Conservation (phyloP, 2,113 vertebrate genomes). For the Mungos mungo region DNA sequence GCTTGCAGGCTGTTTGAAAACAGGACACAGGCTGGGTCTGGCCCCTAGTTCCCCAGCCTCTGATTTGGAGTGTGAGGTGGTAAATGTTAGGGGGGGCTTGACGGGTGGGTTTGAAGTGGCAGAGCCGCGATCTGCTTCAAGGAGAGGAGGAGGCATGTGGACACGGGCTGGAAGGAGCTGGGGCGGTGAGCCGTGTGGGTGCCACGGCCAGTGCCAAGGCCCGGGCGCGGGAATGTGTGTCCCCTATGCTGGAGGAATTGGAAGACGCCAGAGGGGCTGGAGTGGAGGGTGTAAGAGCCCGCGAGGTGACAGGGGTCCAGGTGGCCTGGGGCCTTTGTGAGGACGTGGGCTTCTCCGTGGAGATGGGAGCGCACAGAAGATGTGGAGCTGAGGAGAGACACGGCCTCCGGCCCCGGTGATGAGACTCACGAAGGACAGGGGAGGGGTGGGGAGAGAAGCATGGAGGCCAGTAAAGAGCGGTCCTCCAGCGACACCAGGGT, state of each 20-base stretch:
- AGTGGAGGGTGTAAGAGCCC: fast-evolving
- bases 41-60: neutral
- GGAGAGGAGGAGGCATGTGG: neutral
- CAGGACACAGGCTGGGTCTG: neutral
- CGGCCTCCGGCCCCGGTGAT: neutral
- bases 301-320: neutral
- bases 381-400: neutral
- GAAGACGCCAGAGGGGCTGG: neutral
- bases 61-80: neutral
- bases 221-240: fast-evolving
- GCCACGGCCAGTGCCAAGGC: neutral
- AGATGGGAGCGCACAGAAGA: neutral
- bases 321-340: neutral
- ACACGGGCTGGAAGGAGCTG: neutral
- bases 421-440: neutral
- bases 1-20: neutral
- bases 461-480: neutral
- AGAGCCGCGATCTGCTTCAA: fast-evolving
- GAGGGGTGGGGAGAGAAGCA: neutral
- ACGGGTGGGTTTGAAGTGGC: neutral
- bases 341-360: neutral
- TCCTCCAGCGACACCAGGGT: no score
- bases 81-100: neutral
- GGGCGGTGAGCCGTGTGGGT: neutral
- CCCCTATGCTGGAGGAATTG: neutral